phyloP scores from a whole-genome alignment of 2,888 invertebrate genomes.

The Ellobium chinense region DNA sequence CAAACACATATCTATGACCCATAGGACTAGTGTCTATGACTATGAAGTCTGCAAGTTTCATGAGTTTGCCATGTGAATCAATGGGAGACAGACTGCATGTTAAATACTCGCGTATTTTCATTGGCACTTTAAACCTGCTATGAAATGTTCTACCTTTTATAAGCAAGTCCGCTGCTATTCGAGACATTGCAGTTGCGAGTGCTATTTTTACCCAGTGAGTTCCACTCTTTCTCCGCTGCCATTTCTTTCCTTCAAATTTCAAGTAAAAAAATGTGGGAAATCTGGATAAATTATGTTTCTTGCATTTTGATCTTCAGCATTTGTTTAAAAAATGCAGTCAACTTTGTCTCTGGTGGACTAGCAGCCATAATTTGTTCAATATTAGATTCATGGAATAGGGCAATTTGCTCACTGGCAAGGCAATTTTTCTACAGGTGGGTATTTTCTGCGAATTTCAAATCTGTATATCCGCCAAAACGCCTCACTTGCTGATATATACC shows the following conservation, averaged over 20 bases:
- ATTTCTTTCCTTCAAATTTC: background rate
- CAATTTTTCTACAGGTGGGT: background rate
- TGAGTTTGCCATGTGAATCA: background rate
- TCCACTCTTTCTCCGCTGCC: background rate
- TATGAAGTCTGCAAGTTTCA: background rate
- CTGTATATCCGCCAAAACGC: background rate
- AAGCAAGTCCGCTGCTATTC: background rate
- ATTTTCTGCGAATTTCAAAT: background rate
- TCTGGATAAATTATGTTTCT: background rate
- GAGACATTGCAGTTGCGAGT: background rate
- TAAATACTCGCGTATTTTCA: background rate
- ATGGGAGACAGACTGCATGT: background rate
- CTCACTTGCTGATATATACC: background rate
- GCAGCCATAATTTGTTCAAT: background rate
- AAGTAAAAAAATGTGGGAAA: background rate
- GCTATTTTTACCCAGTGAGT: background rate
- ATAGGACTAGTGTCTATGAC: background rate
- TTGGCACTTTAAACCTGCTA: conserved; percentile 1
- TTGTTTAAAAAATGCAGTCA: background rate
- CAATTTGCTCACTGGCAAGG: background rate
- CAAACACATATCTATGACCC: background rate
- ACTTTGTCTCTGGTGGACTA: background rate
- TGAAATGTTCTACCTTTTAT: background rate
- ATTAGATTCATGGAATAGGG: background rate
- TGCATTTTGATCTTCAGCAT: background rate